Evolutionary conservation across 2,113 vertebrate species (phyloP).

Genomic region (Sminthopsis crassicaudata): DNA sequence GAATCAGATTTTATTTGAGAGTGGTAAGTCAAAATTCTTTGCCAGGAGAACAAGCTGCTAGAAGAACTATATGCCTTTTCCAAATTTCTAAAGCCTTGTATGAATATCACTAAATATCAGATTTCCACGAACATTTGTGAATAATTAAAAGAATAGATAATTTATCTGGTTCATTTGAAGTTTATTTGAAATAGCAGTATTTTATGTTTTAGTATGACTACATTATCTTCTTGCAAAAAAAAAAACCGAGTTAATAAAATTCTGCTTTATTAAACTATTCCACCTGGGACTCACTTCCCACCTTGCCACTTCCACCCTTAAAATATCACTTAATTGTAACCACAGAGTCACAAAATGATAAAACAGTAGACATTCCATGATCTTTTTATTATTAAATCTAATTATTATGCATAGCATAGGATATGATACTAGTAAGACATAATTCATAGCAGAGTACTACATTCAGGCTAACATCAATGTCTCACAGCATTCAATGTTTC

Average conservation of each 20-base stretch:
- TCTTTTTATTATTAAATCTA: slow-evolving; percentile 33
- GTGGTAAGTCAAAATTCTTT: neutral
- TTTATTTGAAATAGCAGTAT: slow-evolving; percentile 33
- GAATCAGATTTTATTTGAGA: neutral
- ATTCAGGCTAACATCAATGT: neutral
- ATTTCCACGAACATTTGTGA: slow-evolving; percentile 33
- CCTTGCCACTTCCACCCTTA: neutral
- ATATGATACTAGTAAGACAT: neutral
- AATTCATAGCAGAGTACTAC: neutral
- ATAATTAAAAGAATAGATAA: slow-evolving; percentile 43
- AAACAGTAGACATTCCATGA: neutral
- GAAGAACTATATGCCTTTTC: slow-evolving; percentile 11
- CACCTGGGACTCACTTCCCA: neutral
- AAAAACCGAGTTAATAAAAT: slow-evolving; percentile 6
- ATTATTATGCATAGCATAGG: neutral
- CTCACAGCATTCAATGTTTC: neutral
- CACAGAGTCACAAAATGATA: neutral
- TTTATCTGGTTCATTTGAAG: slow-evolving; percentile 14
- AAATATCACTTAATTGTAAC: slow-evolving; percentile 36
- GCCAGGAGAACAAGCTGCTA: slow-evolving; percentile 34
- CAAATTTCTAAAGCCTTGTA: neutral
- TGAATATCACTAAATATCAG: neutral
- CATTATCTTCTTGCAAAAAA: slow-evolving; percentile 13
- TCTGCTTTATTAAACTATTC: slow-evolving; percentile 8
- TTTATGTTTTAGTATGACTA: slow-evolving; percentile 32